These are phyloP conservation scores for Chaitophorus viminalis DNA, from an alignment of 2,888 invertebrate species.

Conservation along the genomic window DNA sequence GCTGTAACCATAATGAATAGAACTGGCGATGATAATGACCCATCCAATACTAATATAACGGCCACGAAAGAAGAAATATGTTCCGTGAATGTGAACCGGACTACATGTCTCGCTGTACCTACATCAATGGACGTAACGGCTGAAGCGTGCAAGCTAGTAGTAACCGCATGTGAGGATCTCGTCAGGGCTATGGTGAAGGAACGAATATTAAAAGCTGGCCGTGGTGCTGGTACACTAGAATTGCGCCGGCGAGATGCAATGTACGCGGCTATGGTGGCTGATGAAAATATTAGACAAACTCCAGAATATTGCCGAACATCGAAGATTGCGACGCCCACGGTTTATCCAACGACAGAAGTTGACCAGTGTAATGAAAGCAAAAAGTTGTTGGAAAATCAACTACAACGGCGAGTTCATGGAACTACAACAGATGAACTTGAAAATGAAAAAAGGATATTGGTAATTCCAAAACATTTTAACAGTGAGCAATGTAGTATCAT, in stretches of 20 bases:
- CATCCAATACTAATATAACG: neutral
- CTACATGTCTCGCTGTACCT: neutral
- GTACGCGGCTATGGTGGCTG: neutral
- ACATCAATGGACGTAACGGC: conserved; percentile 17
- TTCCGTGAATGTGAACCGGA: conserved; percentile 4
- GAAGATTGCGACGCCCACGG: neutral
- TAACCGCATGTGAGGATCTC: conserved; percentile 1
- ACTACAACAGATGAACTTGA: neutral
- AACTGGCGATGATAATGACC: neutral
- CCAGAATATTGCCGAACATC: conserved; percentile 19
- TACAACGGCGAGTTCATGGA: neutral
- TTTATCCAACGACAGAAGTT: neutral
- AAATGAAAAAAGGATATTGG: neutral
- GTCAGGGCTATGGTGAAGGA: neutral
- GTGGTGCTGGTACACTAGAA: conserved; percentile 2
- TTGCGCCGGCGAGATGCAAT: neutral
- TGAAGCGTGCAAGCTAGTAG: conserved; percentile 14
- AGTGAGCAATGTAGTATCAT: neutral
- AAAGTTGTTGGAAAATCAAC: neutral
- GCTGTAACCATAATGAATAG: neutral
- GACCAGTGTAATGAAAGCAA: neutral
- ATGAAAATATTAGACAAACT: neutral
- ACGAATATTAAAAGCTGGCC: neutral
- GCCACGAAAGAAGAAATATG: neutral
- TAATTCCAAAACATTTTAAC: neutral